phyloP scores from a whole-genome alignment of 2,888 invertebrate species.

The Biston betularia region DNA sequence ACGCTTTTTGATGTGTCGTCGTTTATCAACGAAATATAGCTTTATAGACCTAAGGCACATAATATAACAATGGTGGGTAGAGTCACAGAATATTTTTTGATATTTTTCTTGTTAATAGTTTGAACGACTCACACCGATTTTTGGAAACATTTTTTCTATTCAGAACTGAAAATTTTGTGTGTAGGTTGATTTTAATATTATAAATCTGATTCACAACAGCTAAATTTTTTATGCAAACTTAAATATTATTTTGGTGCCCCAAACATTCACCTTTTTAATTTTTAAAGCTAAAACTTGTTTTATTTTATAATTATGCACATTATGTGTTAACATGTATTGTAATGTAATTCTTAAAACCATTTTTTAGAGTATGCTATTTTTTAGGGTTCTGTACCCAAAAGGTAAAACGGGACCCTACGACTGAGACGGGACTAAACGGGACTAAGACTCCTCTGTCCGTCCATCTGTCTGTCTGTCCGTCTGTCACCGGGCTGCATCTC shows the following conservation, averaged over 20 bases:
- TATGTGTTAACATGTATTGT: no score
- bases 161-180: neutral
- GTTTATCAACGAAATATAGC: constrained; percentile 45
- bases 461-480: no score
- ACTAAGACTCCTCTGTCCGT: no score
- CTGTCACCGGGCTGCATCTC: no score
- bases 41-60: constrained; percentile 40
- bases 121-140: constrained; percentile 21
- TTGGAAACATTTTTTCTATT: constrained; percentile 3
- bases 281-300: no score
- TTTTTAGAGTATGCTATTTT: no score
- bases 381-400: no score
- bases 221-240: neutral
- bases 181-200: neutral
- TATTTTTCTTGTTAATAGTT: constrained; percentile 21
- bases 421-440: no score
- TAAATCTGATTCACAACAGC: neutral
- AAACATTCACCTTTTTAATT: no score
- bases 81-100: constrained; percentile 27
- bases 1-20: constrained; percentile 60
- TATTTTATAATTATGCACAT: no score
- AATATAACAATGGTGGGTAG: constrained; percentile 36
- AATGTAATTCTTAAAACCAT: no score
- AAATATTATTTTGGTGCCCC: neutral
- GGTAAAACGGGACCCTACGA: no score